These are phyloP conservation scores for Gobio gobio DNA, from an alignment of 2,113 vertebrate genomes.

Conservation along the genomic window DNA sequence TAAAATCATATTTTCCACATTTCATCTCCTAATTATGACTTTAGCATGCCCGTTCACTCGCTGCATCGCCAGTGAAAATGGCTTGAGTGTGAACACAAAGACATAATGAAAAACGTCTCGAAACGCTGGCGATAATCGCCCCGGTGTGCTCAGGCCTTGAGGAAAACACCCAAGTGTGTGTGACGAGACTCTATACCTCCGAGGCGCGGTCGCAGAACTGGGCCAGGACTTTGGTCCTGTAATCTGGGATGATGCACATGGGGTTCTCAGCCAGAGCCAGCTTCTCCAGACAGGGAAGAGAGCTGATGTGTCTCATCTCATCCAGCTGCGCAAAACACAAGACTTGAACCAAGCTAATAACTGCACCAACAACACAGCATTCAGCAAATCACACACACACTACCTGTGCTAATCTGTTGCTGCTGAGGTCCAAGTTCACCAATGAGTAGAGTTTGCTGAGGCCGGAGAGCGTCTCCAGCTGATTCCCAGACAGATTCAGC, in stretches of 20 bases:
- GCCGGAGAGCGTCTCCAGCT: constrained; percentile 86
- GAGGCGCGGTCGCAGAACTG: constrained; percentile 95
- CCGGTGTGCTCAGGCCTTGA: too few relatives aligned
- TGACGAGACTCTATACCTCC: constrained; percentile 79
- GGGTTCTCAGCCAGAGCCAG: constrained; percentile 87
- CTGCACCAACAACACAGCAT: not conserved
- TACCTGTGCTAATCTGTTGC: constrained; percentile 91
- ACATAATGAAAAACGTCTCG: too few relatives aligned
- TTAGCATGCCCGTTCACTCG: too few relatives aligned
- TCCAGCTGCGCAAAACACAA: constrained; percentile 81
- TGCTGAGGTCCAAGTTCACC: constrained; percentile 91
- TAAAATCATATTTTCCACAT: too few relatives aligned
- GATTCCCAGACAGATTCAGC: constrained; percentile 91
- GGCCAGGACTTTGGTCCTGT: constrained; percentile 94
- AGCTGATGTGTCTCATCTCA: constrained; percentile 87
- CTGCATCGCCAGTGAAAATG: too few relatives aligned
- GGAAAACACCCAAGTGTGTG: too few relatives aligned
- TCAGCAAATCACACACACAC: not conserved
- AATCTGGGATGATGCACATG: constrained; percentile 94
- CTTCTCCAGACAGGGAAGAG: constrained; percentile 90
- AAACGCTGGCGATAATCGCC: too few relatives aligned
- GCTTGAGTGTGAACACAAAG: too few relatives aligned
- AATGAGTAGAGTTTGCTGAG: constrained; percentile 95
- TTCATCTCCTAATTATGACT: too few relatives aligned
- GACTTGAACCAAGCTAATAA: too few relatives aligned